Percentiles rank a stretch among this genome's conserved stretches.
Conservation (phyloP, 2,888 invertebrate genomes). For the Eurois occulta region DNA sequence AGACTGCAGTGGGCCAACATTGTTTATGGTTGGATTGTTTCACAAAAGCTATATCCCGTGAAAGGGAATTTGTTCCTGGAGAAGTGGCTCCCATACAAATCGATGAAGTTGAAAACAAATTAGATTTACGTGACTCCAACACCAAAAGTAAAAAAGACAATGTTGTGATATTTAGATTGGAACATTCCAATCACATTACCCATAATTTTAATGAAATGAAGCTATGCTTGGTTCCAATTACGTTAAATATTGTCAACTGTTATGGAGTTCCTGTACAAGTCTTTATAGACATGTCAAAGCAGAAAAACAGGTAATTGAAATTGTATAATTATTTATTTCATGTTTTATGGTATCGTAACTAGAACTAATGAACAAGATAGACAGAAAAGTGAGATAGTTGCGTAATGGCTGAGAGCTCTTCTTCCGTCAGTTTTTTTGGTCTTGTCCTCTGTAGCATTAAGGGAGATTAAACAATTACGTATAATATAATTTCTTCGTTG, state of each 20-base stretch:
- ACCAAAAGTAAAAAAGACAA: conserved; percentile 86
- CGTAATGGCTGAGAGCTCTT: not conserved
- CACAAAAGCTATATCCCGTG: conserved; percentile 88
- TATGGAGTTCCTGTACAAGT: conserved; percentile 90
- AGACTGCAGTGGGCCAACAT: conserved; percentile 92
- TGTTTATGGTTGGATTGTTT: conserved; percentile 92
- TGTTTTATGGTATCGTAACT: too few relatives aligned
- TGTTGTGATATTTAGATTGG: conserved; percentile 90
- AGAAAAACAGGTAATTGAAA: conserved; percentile 89
- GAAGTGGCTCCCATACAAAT: conserved; percentile 84
- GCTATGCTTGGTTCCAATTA: conserved; percentile 93
- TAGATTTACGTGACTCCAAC: conserved; percentile 72
- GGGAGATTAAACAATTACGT: not conserved
- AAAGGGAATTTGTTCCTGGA: conserved; percentile 74
- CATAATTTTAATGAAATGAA: conserved; percentile 92
- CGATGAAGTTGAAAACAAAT: conserved; percentile 77
- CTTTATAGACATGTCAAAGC: conserved; percentile 91
- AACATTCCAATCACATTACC: conserved; percentile 89
- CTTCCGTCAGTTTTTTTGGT: not conserved
- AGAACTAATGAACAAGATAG: not conserved
- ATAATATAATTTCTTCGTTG: conserved; percentile 13
- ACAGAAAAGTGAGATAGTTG: not conserved
- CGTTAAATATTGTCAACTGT: conserved; percentile 92
- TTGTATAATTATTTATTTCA: not conserved
- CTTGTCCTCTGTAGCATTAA: not conserved